Base-by-base conservation (phyloP, 2,888 invertebrate species). In the Allacma fusca region DNA sequence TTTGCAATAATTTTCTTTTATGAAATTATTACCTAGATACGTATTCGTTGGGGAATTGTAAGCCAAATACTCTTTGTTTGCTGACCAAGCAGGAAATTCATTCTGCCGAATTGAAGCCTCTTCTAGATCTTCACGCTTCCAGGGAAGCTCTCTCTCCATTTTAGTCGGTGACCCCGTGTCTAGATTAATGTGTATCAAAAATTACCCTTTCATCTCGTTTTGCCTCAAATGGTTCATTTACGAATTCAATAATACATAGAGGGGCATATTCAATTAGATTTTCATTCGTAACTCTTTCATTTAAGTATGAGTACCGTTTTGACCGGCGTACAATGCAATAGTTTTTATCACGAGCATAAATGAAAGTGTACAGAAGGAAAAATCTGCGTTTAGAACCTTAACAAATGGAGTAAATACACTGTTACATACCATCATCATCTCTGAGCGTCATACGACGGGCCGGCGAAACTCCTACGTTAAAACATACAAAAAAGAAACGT, bases 51-150 rank as follows among this genome's bases (percentile, higher is more conserved):
- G 96, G 73, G 96, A 96, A 86, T 92, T 94, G 86, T 96, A 96
- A 19, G 94, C 93, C 85, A 96, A 88, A 86, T 97, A 97, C 85
- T 97, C 96, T 86, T 96, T 95, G 87, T 96, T 97, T 44, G 95
- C 94, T 65, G 96, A 96, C 97, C 97, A 97, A 19, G 95, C 92
- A 16, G 97, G 97, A 86, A 96, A 96, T 87, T 97, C 96, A 64
- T 93, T 93, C 86, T 94, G 94, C 85, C 92, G 91, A 73, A 92
- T 87, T 83, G 92, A 90, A 24, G 91, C 91, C 78, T 89, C 89
- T 28, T 79, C 76, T 19, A 91, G 91, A 85, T 93, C 94, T 80
- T 90, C 91, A 7, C 95, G 91, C 88, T 95, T 95, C 96, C 97
- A 97, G 73, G 97, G 97, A 85, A 96, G 89, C 90, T 94, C 92